Evolutionary conservation across 2,888 invertebrate genomes (phyloP).

Genomic region (Lasioglossum pauxillum): DNA sequence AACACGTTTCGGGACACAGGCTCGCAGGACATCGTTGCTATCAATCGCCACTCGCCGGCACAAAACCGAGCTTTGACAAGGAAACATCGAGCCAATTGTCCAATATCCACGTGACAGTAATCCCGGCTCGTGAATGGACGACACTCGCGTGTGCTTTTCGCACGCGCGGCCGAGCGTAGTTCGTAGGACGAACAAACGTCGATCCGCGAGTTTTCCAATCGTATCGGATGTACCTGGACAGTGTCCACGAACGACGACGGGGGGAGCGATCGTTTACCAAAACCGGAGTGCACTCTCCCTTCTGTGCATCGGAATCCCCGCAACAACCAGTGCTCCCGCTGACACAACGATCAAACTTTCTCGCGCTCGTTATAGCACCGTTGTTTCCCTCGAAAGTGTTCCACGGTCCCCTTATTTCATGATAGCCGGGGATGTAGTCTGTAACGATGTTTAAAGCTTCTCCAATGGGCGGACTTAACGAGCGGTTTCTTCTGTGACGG

Average conservation of each 20-base stretch:
- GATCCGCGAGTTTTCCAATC: conserved; percentile 1
- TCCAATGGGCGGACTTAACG: conserved; percentile 63
- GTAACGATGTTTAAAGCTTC: conserved; percentile 68
- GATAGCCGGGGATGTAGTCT: conserved; percentile 33
- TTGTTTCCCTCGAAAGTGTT: background rate
- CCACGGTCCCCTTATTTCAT: conserved; percentile 8
- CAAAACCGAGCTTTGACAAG: background rate
- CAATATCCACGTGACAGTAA: background rate
- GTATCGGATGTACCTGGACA: background rate
- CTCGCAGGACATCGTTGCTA: background rate
- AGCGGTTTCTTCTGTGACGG: conserved; percentile 56
- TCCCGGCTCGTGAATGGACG: background rate
- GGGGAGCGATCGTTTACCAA: background rate
- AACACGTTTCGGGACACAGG: background rate
- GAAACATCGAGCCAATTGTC: conserved; percentile 1
- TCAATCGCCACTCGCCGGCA: background rate
- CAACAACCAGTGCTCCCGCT: background rate
- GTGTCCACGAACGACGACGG: background rate
- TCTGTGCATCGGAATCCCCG: background rate
- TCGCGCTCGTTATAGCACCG: background rate
- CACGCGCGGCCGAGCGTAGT: background rate
- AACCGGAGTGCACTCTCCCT: background rate
- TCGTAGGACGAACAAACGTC: background rate
- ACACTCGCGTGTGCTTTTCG: background rate
- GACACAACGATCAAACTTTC: background rate